A percentile compares a stretch with the other conserved stretches of the same genome.
Conservation (phyloP, 2,888 invertebrate genomes). For the Amblyjoppa proteus region DNA sequence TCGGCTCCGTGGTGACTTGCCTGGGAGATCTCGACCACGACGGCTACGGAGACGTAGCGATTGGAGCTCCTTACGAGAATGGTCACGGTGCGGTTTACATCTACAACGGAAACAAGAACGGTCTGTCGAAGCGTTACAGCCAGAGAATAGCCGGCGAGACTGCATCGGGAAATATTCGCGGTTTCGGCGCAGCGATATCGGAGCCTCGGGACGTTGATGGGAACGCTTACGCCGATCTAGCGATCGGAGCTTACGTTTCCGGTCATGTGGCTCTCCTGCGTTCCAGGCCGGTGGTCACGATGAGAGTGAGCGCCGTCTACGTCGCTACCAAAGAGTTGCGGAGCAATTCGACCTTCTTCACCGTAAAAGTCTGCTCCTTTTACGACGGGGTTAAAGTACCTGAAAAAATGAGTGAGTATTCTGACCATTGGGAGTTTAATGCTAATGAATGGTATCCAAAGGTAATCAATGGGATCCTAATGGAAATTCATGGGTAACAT, state of each 20-base stretch:
- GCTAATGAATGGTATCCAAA: no score
- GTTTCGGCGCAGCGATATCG: slow-evolving; percentile 85
- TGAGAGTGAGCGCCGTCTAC: slow-evolving; percentile 65
- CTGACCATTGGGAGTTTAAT: no score
- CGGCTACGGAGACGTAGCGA: slow-evolving; percentile 84
- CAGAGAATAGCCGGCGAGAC: slow-evolving; percentile 82
- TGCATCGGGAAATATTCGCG: slow-evolving; percentile 76
- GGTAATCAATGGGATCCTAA: no score
- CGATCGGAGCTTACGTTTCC: slow-evolving; percentile 83
- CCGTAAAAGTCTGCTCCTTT: slow-evolving; percentile 68
- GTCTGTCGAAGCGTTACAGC: slow-evolving; percentile 72
- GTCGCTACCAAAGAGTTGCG: slow-evolving; percentile 62
- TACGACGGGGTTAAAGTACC: slow-evolving; percentile 75
- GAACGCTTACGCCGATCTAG: slow-evolving; percentile 83
- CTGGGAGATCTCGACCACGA: slow-evolving; percentile 88
- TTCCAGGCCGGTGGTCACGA: slow-evolving; percentile 78
- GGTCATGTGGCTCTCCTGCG: slow-evolving; percentile 82
- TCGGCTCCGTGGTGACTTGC: slow-evolving; percentile 87
- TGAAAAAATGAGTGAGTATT: slow-evolving; percentile 72
- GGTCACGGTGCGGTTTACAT: slow-evolving; percentile 79
- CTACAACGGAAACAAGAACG: slow-evolving; percentile 79
- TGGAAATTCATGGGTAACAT: no score
- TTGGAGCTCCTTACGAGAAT: slow-evolving; percentile 81
- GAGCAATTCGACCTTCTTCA: slow-evolving; percentile 70
- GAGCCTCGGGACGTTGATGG: slow-evolving; percentile 83